Evolutionary conservation across 2,113 vertebrate species (phyloP), one percentile per base, ranked within the genome.

Genomic region (Cichladusa arquata): DNA sequence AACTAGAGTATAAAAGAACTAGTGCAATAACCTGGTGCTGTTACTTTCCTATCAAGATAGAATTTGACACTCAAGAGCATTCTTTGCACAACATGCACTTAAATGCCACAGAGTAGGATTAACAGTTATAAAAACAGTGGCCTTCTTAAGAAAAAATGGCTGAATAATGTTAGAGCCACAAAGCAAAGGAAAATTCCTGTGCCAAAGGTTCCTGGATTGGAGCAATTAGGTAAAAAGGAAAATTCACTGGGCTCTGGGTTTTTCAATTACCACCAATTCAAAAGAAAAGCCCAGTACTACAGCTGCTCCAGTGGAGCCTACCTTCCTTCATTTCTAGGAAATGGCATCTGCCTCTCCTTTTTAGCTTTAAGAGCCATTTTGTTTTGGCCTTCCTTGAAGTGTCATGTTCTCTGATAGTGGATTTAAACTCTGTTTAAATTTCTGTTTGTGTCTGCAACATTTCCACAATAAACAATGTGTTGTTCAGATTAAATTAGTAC

Each of bases 291-390:
- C 47, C 71, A 82, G 88, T 71, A 86, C 40, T 70, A 77, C 56
- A 72, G 34, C 79, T 84, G 90, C 96, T 97, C 92, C 94, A 87
- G 94, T 94, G 96, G 93, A 97, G 89, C 89, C 90, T 81, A 57
- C 77, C 42, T 82, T 70, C 85, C 80, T 92, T 97, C 96, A 96
- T 97, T 97, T 96, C 95, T 96, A 82, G 95, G 96, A 97, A 96
- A 96, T 96, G 94, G 51, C 93, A 90, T 83, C 91, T 95, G 90
- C 92, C 83, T 90, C 62, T 77, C 38, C 62, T 92, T 74, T 81
- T 60, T 70, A 92, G 56, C 85, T 87, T 96, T 86, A 85, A 73
- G 76, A 93, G 76, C 76, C 73, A 9, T 78, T 94, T 96, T 86
- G 60, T 72, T 86, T 88, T 93, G 93, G 78, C 90, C 76, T 92